Evolutionary conservation across 2,113 vertebrate genomes (phyloP), one percentile per base, ranked within the genome.

Genomic region (Sterrhoptilus dennistouni): DNA sequence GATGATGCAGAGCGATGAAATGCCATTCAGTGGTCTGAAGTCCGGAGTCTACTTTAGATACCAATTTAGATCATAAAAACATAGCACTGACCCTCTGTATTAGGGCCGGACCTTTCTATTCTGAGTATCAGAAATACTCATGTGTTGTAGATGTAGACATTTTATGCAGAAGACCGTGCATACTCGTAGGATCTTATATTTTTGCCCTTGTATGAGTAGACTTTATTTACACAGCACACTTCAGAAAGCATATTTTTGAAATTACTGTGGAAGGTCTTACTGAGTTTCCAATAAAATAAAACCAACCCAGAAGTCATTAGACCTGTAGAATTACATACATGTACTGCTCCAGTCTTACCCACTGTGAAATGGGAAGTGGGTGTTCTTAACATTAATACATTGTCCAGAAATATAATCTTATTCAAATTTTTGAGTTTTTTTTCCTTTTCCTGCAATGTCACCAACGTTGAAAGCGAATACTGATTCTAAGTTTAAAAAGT

Each of bases 41-140:
- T 76, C 28, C 36, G 38, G 65, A 78, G 44, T 79, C 35, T 79
- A 14, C n/a, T 72, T 75, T n/a, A 65, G 63, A 25, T 83, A 77
- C 45, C 27, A 79, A 3, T 27, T 68, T 64, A 24, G 24, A 40
- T 36, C 22, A 14, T 52, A 29, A 56, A 76, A 92, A 56, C 1
- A 0, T 22, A 47, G 14, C 8, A 27, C 22, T 6, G 17, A 8
- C 24, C 20, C 35, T 80, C n/a, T 65, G 0, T 19, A 60, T 25
- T 2, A 77, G 33, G 42, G 45, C 24, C 20, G 66, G 35, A 33
- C 56, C 75, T 83, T 80, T 52, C 65, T 33, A 69, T 77, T 69
- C 18, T 14, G 10, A 42, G 25, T 56, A 11, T 80, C 54, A 59
- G 33, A 71, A 82, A 20, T 40, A 10, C 15, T 78, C 52, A 50